Conservation (phyloP, 2,888 invertebrate genomes). For the Temnothorax unifasciatus region DNA sequence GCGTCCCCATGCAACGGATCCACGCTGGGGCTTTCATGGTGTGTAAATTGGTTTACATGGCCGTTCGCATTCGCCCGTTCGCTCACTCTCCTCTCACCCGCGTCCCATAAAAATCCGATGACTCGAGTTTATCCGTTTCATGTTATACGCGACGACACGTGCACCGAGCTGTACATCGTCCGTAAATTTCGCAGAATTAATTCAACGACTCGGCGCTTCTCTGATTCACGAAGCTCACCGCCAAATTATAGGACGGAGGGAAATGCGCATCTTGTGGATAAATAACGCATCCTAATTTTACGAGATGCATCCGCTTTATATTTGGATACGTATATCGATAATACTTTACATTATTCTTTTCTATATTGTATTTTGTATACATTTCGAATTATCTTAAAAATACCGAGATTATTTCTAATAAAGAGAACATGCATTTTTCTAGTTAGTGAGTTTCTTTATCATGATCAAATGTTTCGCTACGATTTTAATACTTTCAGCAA, state of each 20-base stretch:
- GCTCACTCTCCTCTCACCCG: neutral
- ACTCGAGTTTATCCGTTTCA: conserved; percentile 52
- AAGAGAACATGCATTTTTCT: neutral
- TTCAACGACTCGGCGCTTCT: conserved; percentile 62
- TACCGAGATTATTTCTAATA: neutral
- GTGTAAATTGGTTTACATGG: conserved; percentile 86
- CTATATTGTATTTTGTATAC: neutral
- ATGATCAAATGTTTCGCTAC: neutral
- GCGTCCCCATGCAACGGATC: conserved; percentile 77
- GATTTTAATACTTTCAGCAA: neutral
- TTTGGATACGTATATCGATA: neutral
- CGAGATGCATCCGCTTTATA: neutral
- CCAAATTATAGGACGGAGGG: neutral
- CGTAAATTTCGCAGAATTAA: conserved; percentile 65
- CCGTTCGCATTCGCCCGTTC: conserved; percentile 31
- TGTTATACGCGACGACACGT: conserved; percentile 62
- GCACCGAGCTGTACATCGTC: conserved; percentile 46
- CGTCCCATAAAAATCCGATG: conserved; percentile 61
- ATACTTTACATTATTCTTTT: neutral
- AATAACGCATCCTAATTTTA: neutral
- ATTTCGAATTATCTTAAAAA: neutral
- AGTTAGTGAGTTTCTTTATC: neutral
- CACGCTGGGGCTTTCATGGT: conserved; percentile 81
- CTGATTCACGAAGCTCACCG: conserved; percentile 17
- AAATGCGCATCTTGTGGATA: neutral